Conservation (phyloP, 1,140 invertebrate genomes). For the Saccostrea glomerata region DNA sequence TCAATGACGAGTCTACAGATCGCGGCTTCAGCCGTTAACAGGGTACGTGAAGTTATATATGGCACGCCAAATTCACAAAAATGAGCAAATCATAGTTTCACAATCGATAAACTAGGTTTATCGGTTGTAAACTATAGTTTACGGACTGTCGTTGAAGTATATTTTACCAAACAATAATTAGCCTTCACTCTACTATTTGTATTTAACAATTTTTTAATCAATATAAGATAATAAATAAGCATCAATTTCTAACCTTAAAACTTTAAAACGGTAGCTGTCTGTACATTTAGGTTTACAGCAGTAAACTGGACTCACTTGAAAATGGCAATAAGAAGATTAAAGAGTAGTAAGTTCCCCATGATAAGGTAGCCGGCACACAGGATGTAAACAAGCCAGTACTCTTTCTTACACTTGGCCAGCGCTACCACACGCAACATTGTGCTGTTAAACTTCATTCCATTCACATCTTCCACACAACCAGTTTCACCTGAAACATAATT, state of each 20-base stretch:
- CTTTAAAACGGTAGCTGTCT: too few relatives aligned
- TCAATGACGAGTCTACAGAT: slow-evolving; percentile 73
- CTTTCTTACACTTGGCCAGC: slow-evolving; percentile 63
- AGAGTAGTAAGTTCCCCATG: slow-evolving; percentile 79
- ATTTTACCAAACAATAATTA: too few relatives aligned
- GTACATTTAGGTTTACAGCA: too few relatives aligned
- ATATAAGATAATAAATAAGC: too few relatives aligned
- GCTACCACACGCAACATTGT: background rate
- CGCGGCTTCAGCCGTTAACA: slow-evolving; percentile 70
- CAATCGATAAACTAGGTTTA: too few relatives aligned
- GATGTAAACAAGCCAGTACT: slow-evolving; percentile 76
- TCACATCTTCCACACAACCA: slow-evolving; percentile 49
- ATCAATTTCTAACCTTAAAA: too few relatives aligned
- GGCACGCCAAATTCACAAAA: too few relatives aligned
- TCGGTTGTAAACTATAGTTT: too few relatives aligned
- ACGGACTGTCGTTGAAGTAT: too few relatives aligned
- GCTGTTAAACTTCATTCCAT: background rate
- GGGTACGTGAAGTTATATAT: slow-evolving; percentile 54
- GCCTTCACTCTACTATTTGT: too few relatives aligned
- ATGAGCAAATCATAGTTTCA: too few relatives aligned
- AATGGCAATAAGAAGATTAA: slow-evolving; percentile 80
- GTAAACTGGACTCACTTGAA: slow-evolving; percentile 74
- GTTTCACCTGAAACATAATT: slow-evolving; percentile 62
- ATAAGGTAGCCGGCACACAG: slow-evolving; percentile 78
- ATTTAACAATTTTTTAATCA: too few relatives aligned